Evolutionary conservation across 2,113 vertebrate genomes (phyloP).

Genomic region (Peucedramus taeniatus): DNA sequence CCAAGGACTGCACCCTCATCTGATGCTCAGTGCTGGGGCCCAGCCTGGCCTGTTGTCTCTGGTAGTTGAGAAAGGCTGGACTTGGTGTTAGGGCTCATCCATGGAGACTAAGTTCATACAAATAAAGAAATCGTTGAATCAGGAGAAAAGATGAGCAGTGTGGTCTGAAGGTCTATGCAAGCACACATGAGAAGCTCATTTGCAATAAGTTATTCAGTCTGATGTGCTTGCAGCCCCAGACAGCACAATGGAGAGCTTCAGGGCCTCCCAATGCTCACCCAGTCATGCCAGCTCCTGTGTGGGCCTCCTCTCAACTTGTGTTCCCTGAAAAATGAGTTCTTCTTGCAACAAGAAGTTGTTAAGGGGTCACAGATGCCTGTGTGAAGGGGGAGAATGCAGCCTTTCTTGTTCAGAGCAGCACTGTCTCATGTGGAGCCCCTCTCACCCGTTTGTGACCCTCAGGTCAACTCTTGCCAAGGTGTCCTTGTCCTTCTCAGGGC

Average conservation of each 20-base stretch:
- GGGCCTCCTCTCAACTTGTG: neutral
- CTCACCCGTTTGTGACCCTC: neutral
- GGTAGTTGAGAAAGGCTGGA: too few relatives aligned
- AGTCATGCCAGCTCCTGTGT: neutral
- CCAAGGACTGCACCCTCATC: rapidly evolving
- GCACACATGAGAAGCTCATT: neutral
- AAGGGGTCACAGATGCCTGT: neutral
- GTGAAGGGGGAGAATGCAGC: neutral
- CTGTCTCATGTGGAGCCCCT: neutral
- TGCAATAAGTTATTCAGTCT: neutral
- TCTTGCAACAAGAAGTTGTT: neutral
- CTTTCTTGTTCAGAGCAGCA: neutral
- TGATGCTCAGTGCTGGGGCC: neutral
- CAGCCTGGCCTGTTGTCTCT: neutral
- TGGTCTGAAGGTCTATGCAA: neutral
- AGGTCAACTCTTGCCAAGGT: neutral
- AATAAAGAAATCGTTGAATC: neutral
- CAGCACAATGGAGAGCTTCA: rapidly evolving
- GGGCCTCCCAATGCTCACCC: neutral
- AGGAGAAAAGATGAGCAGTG: neutral
- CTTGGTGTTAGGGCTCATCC: neutral
- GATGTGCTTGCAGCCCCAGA: neutral
- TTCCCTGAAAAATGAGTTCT: neutral
- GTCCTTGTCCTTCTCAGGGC: neutral
- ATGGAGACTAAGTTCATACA: neutral